phyloP scores from a whole-genome alignment of 2,113 vertebrate species.

The Rhinopomastus cyanomelas region DNA sequence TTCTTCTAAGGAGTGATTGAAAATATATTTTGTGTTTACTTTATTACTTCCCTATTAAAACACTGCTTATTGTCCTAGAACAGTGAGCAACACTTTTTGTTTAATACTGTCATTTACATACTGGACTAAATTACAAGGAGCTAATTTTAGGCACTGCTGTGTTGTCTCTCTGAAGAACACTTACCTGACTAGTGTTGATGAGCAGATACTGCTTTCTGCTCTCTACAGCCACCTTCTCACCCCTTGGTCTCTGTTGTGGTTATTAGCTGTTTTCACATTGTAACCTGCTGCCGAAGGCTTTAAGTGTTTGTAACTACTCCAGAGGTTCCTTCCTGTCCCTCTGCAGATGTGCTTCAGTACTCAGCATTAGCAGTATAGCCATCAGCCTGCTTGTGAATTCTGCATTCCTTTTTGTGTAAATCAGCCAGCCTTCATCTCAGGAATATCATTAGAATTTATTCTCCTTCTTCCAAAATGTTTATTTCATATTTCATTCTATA shows the following conservation, averaged over 20 bases:
- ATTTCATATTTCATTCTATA: not conserved
- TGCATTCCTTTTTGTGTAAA: accelerated
- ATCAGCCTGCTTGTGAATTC: accelerated
- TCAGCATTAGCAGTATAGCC: accelerated
- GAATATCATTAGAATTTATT: not conserved
- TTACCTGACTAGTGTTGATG: not conserved
- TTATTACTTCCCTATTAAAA: not conserved
- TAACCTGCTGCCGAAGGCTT: not conserved
- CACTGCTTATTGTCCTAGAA: not conserved
- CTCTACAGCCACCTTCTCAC: not conserved
- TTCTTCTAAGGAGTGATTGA: not conserved
- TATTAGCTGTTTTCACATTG: not conserved
- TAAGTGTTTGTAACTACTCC: not conserved
- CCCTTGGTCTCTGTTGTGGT: not conserved
- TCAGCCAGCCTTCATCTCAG: not conserved
- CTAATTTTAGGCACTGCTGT: not conserved
- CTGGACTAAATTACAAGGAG: not conserved
- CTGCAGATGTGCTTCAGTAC: not conserved
- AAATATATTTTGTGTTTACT: not conserved
- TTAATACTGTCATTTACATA: not conserved
- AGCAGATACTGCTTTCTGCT: not conserved
- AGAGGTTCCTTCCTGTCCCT: not conserved
- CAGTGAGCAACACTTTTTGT: not conserved
- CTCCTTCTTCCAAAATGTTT: not conserved
- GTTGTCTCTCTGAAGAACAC: not conserved